Conservation (phyloP, 1,140 invertebrate species). For the Temnothorax curvispinosus region DNA sequence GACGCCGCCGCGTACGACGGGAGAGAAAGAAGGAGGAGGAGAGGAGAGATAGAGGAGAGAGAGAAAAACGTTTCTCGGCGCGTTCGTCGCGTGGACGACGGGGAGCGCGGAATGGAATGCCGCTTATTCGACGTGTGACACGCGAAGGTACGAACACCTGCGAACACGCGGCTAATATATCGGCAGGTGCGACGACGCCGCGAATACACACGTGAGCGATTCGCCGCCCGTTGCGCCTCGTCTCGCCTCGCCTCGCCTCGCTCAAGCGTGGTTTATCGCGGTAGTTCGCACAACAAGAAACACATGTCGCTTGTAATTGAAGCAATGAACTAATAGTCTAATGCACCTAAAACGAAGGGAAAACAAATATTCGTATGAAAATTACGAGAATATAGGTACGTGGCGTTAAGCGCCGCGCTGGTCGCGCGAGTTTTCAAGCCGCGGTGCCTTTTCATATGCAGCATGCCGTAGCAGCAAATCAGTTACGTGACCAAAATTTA, state of each 20-base stretch:
- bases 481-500: too few species aligned
- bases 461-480: too few species aligned
- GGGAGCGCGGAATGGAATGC: conserved; percentile 47
- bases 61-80: background rate
- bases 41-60: background rate
- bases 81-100: background rate
- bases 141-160: conserved; percentile 60
- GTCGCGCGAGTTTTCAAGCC: background rate
- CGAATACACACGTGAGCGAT: background rate
- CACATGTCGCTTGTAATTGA: background rate
- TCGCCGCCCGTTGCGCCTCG: background rate
- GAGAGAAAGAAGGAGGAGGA: background rate
- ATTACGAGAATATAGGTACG: too few species aligned
- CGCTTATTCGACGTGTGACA: conserved; percentile 50
- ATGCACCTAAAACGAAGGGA: too few species aligned
- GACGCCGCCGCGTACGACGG: background rate
- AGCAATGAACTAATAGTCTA: too few species aligned
- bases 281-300: conserved; percentile 11
- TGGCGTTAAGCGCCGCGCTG: too few species aligned
- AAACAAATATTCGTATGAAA: too few species aligned
- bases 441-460: background rate
- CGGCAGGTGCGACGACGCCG: conserved; percentile 53
- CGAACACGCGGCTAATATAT: conserved; percentile 44
- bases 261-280: conserved; percentile 22
- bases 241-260: too few species aligned